Evolutionary conservation across 2,888 invertebrate genomes (phyloP), one percentile per base, ranked within the genome.

Genomic region (Gryllus longicercus): DNA sequence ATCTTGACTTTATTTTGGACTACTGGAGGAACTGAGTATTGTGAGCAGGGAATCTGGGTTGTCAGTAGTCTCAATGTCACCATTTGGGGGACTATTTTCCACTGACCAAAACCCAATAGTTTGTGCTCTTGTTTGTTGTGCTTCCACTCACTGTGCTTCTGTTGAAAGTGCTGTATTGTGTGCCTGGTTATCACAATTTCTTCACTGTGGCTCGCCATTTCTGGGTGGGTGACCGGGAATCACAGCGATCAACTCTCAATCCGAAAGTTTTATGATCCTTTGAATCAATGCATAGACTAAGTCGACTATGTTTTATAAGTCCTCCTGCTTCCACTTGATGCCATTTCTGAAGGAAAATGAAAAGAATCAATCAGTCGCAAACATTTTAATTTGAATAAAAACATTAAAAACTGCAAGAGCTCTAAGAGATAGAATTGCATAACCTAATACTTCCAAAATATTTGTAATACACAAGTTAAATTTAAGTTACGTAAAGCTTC

Each of bases 221-320:
- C 86, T 94, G 94, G 79, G 92, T 90, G 79, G 90, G 89, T 78
- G 91, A 87, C 77, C 88, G 90, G 51, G 90, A 90, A 85, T 93
- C 92, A 87, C 94, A 94, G 84, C 91, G 89, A 86, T 93, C 92
- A 12, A 91, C 93, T 50, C 92, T 92, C 77, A 94, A 89, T 14
- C 92, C 91, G 83, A 89, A 87, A 76, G 89, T 87, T 83, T 89
- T 88, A 83, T 89, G 87, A 86, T 89, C 88, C 85, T 90, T 86
- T 78, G 93, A 91, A 86, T 96, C 93, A 76, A 96, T 89, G 86
- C 96, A 97, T 25, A 95, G 91, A 82, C 94, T 93, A 81, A 93
- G 90, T 84, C 92, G 91, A 2, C 90, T 90, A 86, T 95, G 94
- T 80, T 92, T 90, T 82, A 95, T 88, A 79, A 93, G 87, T 18